Evolutionary conservation across 2,888 invertebrate species (phyloP).

Genomic region (Drosophila hamatofila): DNA sequence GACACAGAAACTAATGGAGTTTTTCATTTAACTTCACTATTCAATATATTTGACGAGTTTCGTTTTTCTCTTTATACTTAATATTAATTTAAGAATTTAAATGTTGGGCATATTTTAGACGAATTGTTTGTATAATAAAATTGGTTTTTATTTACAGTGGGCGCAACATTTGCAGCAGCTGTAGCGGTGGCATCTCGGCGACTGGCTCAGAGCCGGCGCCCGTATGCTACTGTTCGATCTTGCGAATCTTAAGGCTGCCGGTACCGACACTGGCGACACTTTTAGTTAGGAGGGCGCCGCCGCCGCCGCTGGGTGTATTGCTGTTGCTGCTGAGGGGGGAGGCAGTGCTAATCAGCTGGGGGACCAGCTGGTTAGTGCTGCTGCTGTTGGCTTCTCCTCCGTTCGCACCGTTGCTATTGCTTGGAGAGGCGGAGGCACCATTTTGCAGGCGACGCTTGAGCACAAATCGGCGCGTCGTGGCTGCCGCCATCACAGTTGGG

Average conservation of each 20-base stretch:
- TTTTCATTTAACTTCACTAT: conserved; percentile 16
- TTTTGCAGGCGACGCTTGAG: conserved; percentile 81
- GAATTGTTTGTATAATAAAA: conserved; percentile 11
- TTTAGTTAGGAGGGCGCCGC: conserved; percentile 24
- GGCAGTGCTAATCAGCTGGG: conserved; percentile 53
- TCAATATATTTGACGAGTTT: conserved; percentile 32
- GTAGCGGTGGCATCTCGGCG: conserved; percentile 52
- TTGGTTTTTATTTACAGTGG: conserved; percentile 60
- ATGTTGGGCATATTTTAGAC: conserved; percentile 12
- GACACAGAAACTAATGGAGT: background rate
- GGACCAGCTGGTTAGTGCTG: conserved; percentile 36
- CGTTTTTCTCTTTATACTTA: conserved; percentile 15
- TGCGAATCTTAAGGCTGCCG: conserved; percentile 73
- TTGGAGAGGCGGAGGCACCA: conserved; percentile 37
- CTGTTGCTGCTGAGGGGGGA: conserved; percentile 5
- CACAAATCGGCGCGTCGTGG: conserved; percentile 73
- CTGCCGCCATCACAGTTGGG: conserved; percentile 64
- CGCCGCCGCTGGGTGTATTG: background rate
- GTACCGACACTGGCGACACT: conserved; percentile 43
- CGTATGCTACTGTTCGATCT: conserved; percentile 71
- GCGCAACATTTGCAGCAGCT: conserved; percentile 61
- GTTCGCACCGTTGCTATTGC: conserved; percentile 26
- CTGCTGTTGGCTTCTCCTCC: conserved; percentile 31
- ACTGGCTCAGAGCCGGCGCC: conserved; percentile 19
- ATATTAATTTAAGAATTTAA: conserved; percentile 27